A percentile compares a stretch with the other conserved stretches of the same genome.
Evolutionary conservation across 2,888 invertebrate genomes (phyloP).

Genomic region (Troglohyphantes excavatus): DNA sequence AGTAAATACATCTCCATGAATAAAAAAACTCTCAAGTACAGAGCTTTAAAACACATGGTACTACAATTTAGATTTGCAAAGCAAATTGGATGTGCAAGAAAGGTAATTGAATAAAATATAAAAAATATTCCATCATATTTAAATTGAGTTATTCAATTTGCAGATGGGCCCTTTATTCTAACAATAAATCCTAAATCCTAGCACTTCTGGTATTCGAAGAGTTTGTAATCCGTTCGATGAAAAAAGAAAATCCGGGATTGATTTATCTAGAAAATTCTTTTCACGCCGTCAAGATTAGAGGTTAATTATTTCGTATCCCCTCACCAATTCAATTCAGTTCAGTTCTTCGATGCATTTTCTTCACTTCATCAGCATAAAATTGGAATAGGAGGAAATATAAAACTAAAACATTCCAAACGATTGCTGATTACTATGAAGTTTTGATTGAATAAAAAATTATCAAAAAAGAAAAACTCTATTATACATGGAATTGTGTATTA

Average conservation of each 20-base stretch:
- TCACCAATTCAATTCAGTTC: not conserved
- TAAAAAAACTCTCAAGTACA: too few relatives aligned
- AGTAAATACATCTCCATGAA: too few relatives aligned
- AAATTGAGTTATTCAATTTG: constrained; percentile 13
- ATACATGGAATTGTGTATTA: too few relatives aligned
- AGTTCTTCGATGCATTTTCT: not conserved
- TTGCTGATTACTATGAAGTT: too few relatives aligned
- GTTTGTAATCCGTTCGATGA: not conserved
- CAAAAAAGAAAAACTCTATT: not conserved
- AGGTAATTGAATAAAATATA: too few relatives aligned
- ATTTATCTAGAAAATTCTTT: constrained; percentile 35
- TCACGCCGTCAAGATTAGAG: constrained; percentile 49
- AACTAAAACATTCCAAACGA: constrained; percentile 28
- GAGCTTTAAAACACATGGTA: too few relatives aligned
- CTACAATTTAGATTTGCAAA: not conserved
- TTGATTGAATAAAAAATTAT: not conserved
- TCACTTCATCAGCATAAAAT: not conserved
- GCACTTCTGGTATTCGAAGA: not conserved
- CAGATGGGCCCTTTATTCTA: not conserved
- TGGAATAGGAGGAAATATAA: not conserved
- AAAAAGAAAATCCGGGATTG: constrained; percentile 17
- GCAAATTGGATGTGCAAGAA: not conserved
- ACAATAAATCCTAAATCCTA: not conserved
- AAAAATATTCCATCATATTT: not conserved
- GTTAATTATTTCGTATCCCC: constrained; percentile 25